Conservation (phyloP, 2,113 vertebrate species). For the Physeter macrocephalus region DNA sequence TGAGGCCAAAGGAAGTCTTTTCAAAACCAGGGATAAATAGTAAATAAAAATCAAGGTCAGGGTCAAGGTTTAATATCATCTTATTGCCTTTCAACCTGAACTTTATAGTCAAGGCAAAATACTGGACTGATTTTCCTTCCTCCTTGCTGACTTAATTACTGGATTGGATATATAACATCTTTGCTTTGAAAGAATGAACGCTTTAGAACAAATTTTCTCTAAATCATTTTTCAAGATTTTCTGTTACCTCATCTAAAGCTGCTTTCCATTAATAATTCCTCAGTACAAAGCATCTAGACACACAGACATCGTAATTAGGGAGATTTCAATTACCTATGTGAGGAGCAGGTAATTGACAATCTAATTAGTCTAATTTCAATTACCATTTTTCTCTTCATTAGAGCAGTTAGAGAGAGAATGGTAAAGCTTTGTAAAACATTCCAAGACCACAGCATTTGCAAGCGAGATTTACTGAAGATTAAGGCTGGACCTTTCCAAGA, state of each 20-base stretch:
- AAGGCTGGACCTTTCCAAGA: slow-evolving; percentile 7
- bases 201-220: slow-evolving; percentile 57
- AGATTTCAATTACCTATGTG: slow-evolving; percentile 74
- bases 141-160: slow-evolving; percentile 47
- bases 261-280: slow-evolving; percentile 71
- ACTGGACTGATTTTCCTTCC: slow-evolving; percentile 15
- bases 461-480: slow-evolving; percentile 45
- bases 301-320: slow-evolving; percentile 73
- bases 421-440: slow-evolving; percentile 60
- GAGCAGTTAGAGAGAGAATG: slow-evolving; percentile 67
- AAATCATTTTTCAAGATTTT: slow-evolving; percentile 73
- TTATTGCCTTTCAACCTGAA: background rate
- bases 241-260: slow-evolving; percentile 70
- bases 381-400: slow-evolving; percentile 77
- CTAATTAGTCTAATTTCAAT: slow-evolving; percentile 75
- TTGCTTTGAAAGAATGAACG: slow-evolving; percentile 44
- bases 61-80: background rate
- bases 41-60: slow-evolving; percentile 46
- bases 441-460: slow-evolving; percentile 49
- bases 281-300: slow-evolving; percentile 68
- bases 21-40: background rate
- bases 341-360: slow-evolving; percentile 76
- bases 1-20: background rate
- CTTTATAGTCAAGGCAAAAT: slow-evolving; percentile 30
- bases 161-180: slow-evolving; percentile 34